A percentile compares a stretch with the other conserved stretches of the same genome.
Evolutionary conservation across 1,140 invertebrate genomes (phyloP).

Genomic region (Pantala flavescens): DNA sequence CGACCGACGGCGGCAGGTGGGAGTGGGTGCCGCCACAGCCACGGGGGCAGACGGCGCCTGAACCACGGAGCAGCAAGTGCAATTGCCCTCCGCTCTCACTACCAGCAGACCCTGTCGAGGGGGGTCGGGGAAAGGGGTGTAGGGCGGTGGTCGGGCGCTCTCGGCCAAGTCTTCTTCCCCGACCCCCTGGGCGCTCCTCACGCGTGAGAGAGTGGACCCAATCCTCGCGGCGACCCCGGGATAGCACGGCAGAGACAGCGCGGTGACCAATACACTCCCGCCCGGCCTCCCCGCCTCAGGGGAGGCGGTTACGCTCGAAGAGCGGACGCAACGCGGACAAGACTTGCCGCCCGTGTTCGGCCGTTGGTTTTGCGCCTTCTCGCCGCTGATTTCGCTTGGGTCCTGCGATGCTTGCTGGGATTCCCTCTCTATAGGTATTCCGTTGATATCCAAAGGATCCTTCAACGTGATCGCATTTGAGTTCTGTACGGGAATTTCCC

Average conservation of each 20-base stretch:
- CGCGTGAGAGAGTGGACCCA: not conserved
- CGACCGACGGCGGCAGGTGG: not conserved
- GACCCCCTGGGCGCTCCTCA: not conserved
- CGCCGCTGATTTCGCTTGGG: not conserved
- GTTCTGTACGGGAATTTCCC: not conserved
- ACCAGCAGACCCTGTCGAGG: not conserved
- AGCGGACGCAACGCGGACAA: not conserved
- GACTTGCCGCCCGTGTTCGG: not conserved
- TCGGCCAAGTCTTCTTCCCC: not conserved
- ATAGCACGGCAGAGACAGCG: not conserved
- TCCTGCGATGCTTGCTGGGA: not conserved
- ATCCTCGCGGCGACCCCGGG: not conserved
- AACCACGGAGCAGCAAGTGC: not conserved
- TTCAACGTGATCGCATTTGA: not conserved
- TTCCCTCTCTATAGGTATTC: not conserved
- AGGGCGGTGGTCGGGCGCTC: not conserved
- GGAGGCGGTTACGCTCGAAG: not conserved
- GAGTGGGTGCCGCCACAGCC: not conserved
- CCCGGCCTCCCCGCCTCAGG: not conserved
- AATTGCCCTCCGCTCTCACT: not conserved
- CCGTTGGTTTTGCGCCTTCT: too few species aligned
- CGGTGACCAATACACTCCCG: not conserved
- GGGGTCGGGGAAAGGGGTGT: not conserved
- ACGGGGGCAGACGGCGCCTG: not conserved
- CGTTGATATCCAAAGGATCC: not conserved